Conservation (phyloP, 2,113 vertebrate species). For the Phycodurus eques region DNA sequence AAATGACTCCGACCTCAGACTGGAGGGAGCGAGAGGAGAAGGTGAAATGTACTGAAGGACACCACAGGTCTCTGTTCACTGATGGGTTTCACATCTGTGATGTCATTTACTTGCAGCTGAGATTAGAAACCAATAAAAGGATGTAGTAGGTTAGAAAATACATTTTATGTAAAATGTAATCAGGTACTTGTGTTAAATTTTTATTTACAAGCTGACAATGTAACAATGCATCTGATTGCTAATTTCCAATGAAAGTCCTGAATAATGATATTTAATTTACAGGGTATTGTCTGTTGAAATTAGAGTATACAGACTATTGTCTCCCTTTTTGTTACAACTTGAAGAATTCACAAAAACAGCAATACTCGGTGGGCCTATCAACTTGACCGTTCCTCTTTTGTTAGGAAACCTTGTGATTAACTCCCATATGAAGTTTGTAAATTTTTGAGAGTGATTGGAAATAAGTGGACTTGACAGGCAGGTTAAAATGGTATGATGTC, state of each 20-base stretch:
- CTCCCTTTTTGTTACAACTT: too few relatives aligned
- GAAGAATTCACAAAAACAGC: neutral
- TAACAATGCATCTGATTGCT: neutral
- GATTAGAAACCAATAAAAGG: neutral
- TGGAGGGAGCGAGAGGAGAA: constrained; percentile 70
- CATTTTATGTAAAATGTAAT: neutral
- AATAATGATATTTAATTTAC: neutral
- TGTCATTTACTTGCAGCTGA: constrained; percentile 15
- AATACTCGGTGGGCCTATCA: neutral
- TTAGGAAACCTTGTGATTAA: neutral
- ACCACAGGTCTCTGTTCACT: neutral
- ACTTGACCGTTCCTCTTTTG: neutral
- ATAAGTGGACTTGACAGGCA: too few relatives aligned
- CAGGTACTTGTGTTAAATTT: neutral
- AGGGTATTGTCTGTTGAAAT: neutral
- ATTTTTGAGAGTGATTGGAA: neutral
- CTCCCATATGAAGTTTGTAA: neutral
- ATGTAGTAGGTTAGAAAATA: neutral
- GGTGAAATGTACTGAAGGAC: constrained; percentile 59
- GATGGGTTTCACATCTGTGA: neutral
- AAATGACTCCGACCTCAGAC: constrained; percentile 79
- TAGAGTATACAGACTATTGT: neutral
- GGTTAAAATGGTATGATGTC: too few relatives aligned
- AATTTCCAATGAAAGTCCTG: neutral
- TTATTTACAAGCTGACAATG: neutral